These are phyloP conservation scores for Pseudoips prasinana DNA, from an alignment of 2,888 invertebrate species.

Conservation along the genomic window DNA sequence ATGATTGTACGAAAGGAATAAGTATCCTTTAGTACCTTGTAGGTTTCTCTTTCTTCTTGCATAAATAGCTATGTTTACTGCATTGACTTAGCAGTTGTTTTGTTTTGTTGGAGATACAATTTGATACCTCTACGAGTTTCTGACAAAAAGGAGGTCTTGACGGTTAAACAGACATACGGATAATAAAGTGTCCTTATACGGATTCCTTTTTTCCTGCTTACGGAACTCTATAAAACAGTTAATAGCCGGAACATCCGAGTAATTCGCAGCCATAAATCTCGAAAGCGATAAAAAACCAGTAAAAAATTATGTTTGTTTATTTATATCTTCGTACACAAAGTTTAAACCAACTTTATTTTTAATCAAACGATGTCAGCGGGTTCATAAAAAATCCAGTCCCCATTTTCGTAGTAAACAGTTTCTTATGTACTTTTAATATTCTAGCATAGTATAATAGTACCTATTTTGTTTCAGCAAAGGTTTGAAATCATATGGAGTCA, in stretches of 20 bases:
- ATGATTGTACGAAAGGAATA: too few species aligned
- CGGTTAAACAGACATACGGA: too few species aligned
- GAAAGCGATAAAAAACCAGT: slow-evolving; percentile 10
- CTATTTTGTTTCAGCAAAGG: slow-evolving; percentile 14
- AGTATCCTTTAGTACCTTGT: too few species aligned
- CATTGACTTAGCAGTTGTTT: too few species aligned
- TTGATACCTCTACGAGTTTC: too few species aligned
- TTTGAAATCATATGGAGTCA: slow-evolving; percentile 12
- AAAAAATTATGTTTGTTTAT: slow-evolving; percentile 12
- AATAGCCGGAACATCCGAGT: slow-evolving; percentile 3
- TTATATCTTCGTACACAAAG: slow-evolving; percentile 10
- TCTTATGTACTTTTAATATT: slow-evolving; percentile 26
- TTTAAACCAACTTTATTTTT: slow-evolving; percentile 28
- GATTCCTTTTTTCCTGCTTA: too few species aligned
- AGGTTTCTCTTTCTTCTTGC: too few species aligned
- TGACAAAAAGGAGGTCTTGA: too few species aligned
- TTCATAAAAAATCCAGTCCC: slow-evolving; percentile 29
- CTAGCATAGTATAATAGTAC: slow-evolving; percentile 8
- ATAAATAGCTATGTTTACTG: too few species aligned
- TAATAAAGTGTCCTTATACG: too few species aligned
- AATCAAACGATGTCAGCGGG: slow-evolving; percentile 29
- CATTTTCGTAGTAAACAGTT: slow-evolving; percentile 30
- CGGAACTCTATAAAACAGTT: slow-evolving; percentile 3
- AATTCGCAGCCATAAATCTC: slow-evolving; percentile 6
- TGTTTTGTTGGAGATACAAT: too few species aligned